Base-by-base conservation (phyloP, 1,140 invertebrate species). In the Zaprionus camerounensis region DNA sequence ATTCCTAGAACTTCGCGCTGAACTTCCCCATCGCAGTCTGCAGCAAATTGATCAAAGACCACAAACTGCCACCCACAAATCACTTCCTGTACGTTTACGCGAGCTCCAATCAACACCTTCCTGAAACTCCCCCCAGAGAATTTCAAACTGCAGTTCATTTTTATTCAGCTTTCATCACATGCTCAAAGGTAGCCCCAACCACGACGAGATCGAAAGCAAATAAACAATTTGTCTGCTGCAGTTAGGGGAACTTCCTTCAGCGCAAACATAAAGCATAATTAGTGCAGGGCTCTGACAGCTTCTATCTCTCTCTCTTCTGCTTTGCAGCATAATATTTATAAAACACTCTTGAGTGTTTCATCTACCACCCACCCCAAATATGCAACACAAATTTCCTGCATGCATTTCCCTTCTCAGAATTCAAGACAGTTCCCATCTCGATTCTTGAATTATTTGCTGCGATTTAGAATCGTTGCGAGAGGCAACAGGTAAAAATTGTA, bases 251-350 rank as follows among this genome's bases (percentile, higher is more conserved):
- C 55, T 71, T 81, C 69, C 59, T 69, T 81, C 67, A 78, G 44
- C 70, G 56, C 66, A 41, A 82, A 68, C 69, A 82, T 87, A 81
- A 87, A 81, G 71, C 77, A 88, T 87, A 84, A 81, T 88, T 88
- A 74, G 74, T 72, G 49, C 58, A 41, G 15, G 5, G 57, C 64
- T 28, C 67, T 74, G 80, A 79, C 80, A 75, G 58, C n/a, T 1
- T 46, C 41, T 7, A 44, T 44, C 41, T n/a, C 15, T 41, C 38
- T 11, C 31, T 17, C 2, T 6, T 9, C 15, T 17, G 38, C 41
- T 44, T 0, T 41, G 15, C 41, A 46, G 41, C 41, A 58, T 72
- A 76, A 84, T 88, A 88, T 88, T 88, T 90, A 84, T 56, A 81
- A 66, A 88, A 67, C 69, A 71, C 59, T 76, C 80, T 78, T 57